phyloP scores from a whole-genome alignment of 2,888 invertebrate genomes.

The Temnothorax ravouxi region DNA sequence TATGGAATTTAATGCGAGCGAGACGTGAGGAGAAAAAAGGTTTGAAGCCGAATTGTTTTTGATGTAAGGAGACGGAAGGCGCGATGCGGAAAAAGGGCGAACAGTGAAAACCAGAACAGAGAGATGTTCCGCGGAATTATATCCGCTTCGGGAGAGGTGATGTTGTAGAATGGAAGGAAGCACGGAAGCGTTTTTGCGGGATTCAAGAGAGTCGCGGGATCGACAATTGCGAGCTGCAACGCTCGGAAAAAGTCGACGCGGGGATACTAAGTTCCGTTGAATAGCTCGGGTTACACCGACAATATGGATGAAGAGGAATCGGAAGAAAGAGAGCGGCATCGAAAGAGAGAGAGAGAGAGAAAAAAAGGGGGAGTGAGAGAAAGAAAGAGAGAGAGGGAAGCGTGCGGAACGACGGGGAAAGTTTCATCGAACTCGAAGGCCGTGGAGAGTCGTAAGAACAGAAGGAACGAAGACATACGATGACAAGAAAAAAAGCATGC shows the following conservation, averaged over 20 bases:
- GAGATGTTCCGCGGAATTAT: conserved; percentile 45
- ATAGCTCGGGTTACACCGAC: conserved; percentile 49
- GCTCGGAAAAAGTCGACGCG: conserved; percentile 40
- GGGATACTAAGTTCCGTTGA: conserved; percentile 44
- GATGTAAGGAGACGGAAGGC: conserved; percentile 40
- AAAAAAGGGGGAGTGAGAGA: neutral
- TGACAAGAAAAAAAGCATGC: conserved; percentile 48
- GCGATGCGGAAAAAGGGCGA: conserved; percentile 40
- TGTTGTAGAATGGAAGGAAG: conserved; percentile 35
- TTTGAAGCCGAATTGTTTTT: conserved; percentile 37
- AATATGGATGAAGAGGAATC: conserved; percentile 51
- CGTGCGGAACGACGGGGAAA: conserved; percentile 51
- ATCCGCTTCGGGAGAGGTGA: conserved; percentile 33
- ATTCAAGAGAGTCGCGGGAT: conserved; percentile 43
- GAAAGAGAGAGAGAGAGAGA: neutral
- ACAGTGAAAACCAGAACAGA: conserved; percentile 42
- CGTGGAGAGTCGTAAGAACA: conserved; percentile 50
- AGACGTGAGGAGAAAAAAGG: conserved; percentile 23
- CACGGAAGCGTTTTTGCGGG: conserved; percentile 39
- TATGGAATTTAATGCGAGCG: conserved; percentile 37
- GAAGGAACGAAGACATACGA: conserved; percentile 54
- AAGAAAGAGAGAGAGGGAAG: neutral
- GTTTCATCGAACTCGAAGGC: conserved; percentile 60
- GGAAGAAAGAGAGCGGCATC: conserved; percentile 20
- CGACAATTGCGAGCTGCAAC: conserved; percentile 48